Evolutionary conservation across 2,888 invertebrate genomes (phyloP).

Genomic region (Conistra vaccinii): DNA sequence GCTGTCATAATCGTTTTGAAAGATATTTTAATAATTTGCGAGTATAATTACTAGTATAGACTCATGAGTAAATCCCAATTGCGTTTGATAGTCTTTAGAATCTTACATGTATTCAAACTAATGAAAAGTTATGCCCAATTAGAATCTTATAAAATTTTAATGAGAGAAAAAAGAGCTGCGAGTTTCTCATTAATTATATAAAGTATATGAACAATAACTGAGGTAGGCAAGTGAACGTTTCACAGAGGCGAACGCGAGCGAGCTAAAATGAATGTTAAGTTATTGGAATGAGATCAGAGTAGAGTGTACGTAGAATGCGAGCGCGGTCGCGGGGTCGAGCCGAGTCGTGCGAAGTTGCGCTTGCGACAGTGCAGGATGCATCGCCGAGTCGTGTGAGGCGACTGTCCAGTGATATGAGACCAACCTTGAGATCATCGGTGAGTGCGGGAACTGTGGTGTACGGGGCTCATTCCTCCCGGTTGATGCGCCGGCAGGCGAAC

Average conservation of each 20-base stretch:
- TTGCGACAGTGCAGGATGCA: conserved; percentile 79
- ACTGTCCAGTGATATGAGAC: conserved; percentile 73
- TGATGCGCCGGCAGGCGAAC: conserved; percentile 86
- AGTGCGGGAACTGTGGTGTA: conserved; percentile 86
- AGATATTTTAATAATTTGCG: conserved; percentile 13
- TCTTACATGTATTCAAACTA: conserved; percentile 25
- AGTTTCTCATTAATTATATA: conserved; percentile 59
- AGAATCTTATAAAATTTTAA: conserved; percentile 61
- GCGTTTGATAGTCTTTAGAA: conserved; percentile 7
- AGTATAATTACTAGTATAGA: not conserved
- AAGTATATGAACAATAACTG: conserved; percentile 62
- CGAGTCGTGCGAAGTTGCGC: conserved; percentile 80
- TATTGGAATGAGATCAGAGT: conserved; percentile 84
- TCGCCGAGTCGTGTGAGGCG: conserved; percentile 43
- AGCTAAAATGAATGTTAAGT: conserved; percentile 70
- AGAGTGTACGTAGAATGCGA: conserved; percentile 81
- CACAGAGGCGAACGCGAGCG: conserved; percentile 55
- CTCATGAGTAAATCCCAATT: not conserved
- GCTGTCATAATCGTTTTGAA: conserved; percentile 4
- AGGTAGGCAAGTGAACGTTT: conserved; percentile 74
- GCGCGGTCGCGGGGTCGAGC: conserved; percentile 81
- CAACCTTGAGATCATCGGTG: conserved; percentile 91
- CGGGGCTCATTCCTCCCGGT: conserved; percentile 91
- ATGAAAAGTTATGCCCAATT: conserved; percentile 55
- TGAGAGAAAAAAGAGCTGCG: conserved; percentile 43